phyloP scores from a whole-genome alignment of 1,140 invertebrate species.

The Drosophila fuyamai region DNA sequence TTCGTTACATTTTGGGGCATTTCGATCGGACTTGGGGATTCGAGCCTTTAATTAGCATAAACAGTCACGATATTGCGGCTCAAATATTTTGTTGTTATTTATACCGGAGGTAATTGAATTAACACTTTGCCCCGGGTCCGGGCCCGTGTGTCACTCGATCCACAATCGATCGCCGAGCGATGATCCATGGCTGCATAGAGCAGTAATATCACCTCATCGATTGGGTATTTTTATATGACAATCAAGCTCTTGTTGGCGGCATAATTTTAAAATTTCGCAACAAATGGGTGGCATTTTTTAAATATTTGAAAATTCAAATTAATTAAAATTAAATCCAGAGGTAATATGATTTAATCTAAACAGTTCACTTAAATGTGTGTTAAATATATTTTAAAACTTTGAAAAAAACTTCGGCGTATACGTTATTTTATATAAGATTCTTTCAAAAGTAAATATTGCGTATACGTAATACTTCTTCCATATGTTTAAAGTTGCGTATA shows the following conservation, averaged over 20 bases:
- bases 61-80: slow-evolving; percentile 75
- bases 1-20: slow-evolving; percentile 13
- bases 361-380: no score
- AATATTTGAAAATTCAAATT: no score
- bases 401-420: not conserved
- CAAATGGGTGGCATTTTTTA: no score
- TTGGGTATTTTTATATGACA: slow-evolving; percentile 5
- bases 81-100: slow-evolving; percentile 81
- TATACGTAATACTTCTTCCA: not conserved
- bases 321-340: no score
- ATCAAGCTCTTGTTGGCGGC: not conserved
- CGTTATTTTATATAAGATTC: not conserved
- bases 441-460: not conserved
- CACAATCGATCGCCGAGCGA: slow-evolving; percentile 14
- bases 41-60: slow-evolving; percentile 77
- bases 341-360: no score
- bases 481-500: no score
- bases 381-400: no score
- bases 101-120: slow-evolving; percentile 79
- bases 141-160: slow-evolving; percentile 62
- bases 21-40: slow-evolving; percentile 16
- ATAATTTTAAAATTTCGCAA: no score
- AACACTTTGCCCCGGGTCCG: slow-evolving; percentile 52
- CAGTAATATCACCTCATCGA: slow-evolving; percentile 10
- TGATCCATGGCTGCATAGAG: slow-evolving; percentile 10